Evolutionary conservation across 2,113 vertebrate genomes (phyloP), one percentile per base, ranked within the genome.

Genomic region (Saccopteryx bilineata): DNA sequence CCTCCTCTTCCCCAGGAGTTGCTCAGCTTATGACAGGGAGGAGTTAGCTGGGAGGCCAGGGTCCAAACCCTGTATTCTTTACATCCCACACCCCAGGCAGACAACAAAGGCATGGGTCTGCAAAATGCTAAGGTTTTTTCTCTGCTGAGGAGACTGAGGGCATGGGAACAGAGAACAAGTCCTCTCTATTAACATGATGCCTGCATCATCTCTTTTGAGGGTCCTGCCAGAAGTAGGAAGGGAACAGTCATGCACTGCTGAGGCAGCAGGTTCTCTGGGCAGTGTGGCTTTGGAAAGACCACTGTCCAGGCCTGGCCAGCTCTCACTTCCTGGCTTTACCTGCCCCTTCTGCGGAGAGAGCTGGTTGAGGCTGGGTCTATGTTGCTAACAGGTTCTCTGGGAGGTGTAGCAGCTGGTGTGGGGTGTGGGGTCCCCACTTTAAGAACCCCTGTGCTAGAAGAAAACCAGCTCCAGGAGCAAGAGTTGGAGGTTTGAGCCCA

Each of bases 371-470:
- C 50, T n/a, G 48, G 56, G 14, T 54, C 82, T 86, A 66, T 50
- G 26, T 23, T 39, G 48, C 50, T 69, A 56, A 26, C 31, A 68
- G 61, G 4, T 52, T 71, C 65, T 56, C 39, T 9, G 0, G 10
- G 76, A 17, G 5, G 12, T 66, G 12, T 66, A 33, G 54, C 39
- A 69, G 82, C 54, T 9, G 7, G 21, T 58, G 5, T 24, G 13
- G 65, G 7, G 21, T 58, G 5, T 24, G 13, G 65, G 9, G 33
- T 50, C 28, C 28, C 88, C 19, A 50, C 65, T 48, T 9, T 17
- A 54, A 60, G 54, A 60, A 33, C 1, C 1, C 1, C 0, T 10
- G 39, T 71, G 23, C 17, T 4, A 0, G 14, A 28, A 33, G 26
- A 71, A 71, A 60, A 33, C 14, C 56, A 50, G 39, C 33, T 75